Evolutionary conservation across 1,140 invertebrate genomes (phyloP).

Genomic region (Drosophila arawakana): DNA sequence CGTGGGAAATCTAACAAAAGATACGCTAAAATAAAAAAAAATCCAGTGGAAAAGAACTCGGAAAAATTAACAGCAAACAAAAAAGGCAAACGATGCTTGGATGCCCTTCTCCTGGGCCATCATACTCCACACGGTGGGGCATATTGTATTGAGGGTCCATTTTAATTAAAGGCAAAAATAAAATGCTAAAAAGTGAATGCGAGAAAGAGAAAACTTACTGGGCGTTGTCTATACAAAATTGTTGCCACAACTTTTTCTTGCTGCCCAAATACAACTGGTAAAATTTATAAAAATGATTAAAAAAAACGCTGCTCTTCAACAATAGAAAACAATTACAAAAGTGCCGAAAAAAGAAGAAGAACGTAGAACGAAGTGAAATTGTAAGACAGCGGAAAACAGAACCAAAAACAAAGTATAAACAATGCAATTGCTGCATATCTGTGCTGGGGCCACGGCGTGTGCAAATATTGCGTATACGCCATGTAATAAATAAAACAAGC

Average conservation of each 20-base stretch:
- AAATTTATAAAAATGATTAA: slow-evolving; percentile 77
- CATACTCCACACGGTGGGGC: slow-evolving; percentile 42
- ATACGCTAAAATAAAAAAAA: slow-evolving; percentile 45
- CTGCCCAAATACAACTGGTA: slow-evolving; percentile 21
- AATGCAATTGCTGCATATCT: slow-evolving; percentile 62
- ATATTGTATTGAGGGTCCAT: slow-evolving; percentile 82
- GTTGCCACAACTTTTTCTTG: slow-evolving; percentile 42
- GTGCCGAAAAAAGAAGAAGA: slow-evolving; percentile 54
- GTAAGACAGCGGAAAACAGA: slow-evolving; percentile 37
- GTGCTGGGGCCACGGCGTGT: slow-evolving; percentile 26
- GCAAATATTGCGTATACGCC: slow-evolving; percentile 75
- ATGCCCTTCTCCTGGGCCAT: slow-evolving; percentile 18
- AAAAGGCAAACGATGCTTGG: slow-evolving; percentile 56
- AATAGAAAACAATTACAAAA: slow-evolving; percentile 72
- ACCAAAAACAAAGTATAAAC: slow-evolving; percentile 32
- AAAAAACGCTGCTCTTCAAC: slow-evolving; percentile 59
- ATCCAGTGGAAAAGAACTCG: slow-evolving; percentile 32
- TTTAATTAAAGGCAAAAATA: slow-evolving; percentile 77
- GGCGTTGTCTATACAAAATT: slow-evolving; percentile 52
- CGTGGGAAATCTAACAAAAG: slow-evolving; percentile 77
- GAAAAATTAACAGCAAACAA: slow-evolving; percentile 77
- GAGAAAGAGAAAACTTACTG: slow-evolving; percentile 58
- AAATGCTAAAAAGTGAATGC: slow-evolving; percentile 16
- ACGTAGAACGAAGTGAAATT: slow-evolving; percentile 26
- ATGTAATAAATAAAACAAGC: slow-evolving; percentile 70